phyloP scores from a whole-genome alignment of 2,888 invertebrate genomes.

The Gnatocerus cornutus region DNA sequence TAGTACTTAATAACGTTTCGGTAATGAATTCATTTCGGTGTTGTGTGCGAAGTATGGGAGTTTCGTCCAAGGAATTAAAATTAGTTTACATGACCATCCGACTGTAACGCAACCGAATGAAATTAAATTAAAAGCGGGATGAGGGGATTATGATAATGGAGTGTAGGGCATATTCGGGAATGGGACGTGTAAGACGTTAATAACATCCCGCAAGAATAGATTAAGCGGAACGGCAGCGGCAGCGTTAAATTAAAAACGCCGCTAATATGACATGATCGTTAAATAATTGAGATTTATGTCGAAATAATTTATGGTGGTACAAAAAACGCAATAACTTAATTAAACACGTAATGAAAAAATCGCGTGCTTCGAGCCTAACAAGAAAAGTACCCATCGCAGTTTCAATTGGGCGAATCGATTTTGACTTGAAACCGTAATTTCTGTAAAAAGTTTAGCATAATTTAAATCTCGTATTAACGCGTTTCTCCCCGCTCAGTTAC shows the following conservation, averaged over 20 bases:
- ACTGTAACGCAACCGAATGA: constrained; percentile 39
- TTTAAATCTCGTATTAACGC: constrained; percentile 3
- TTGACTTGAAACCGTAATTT: too few species aligned
- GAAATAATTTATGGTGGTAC: constrained; percentile 26
- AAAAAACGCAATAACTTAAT: constrained; percentile 34
- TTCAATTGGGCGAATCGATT: too few species aligned
- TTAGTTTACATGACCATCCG: constrained; percentile 41
- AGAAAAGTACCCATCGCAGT: too few species aligned
- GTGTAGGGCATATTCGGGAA: constrained; percentile 28
- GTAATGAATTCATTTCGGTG: constrained; percentile 40
- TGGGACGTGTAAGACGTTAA: constrained; percentile 32
- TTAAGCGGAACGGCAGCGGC: constrained; percentile 18
- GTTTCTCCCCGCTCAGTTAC: constrained; percentile 6
- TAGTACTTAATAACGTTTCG: constrained; percentile 42
- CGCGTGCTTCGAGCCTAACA: constrained; percentile 12
- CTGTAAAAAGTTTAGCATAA: neutral
- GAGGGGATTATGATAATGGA: constrained; percentile 41
- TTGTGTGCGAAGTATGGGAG: constrained; percentile 24
- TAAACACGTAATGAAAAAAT: constrained; percentile 31
- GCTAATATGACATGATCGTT: constrained; percentile 27
- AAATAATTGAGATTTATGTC: constrained; percentile 36
- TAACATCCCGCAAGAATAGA: constrained; percentile 13
- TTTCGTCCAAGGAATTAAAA: constrained; percentile 38
- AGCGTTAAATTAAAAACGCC: constrained; percentile 24
- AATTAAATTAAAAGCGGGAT: constrained; percentile 42